Conservation (phyloP, 2,888 invertebrate species). For the Brachypterus glaber region DNA sequence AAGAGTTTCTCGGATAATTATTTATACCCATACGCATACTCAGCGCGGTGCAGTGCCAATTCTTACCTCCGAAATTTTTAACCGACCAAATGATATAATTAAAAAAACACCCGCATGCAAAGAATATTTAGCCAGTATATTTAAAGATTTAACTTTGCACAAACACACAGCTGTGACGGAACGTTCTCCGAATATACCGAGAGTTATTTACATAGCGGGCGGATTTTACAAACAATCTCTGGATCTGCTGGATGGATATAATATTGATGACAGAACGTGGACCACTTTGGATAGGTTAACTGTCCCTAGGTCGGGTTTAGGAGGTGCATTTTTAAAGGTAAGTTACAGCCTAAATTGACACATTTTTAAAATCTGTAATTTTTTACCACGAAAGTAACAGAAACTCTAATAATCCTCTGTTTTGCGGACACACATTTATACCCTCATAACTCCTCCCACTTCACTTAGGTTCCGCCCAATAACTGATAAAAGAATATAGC, state of each 20-base stretch:
- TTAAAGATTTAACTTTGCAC: conserved; percentile 82
- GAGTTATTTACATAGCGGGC: conserved; percentile 85
- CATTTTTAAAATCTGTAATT: too few relatives aligned
- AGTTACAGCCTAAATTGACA: too few relatives aligned
- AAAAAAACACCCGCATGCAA: conserved; percentile 81
- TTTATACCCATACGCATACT: too few relatives aligned
- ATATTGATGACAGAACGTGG: conserved; percentile 81
- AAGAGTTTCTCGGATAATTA: too few relatives aligned
- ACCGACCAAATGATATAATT: conserved; percentile 82
- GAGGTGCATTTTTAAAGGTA: conserved; percentile 74
- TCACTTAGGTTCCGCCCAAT: too few relatives aligned
- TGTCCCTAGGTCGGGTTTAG: conserved; percentile 78
- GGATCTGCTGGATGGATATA: conserved; percentile 80
- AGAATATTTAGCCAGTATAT: conserved; percentile 82
- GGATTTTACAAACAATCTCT: conserved; percentile 82
- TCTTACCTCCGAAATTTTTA: conserved; percentile 81
- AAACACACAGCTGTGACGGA: conserved; percentile 78
- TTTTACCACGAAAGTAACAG: too few relatives aligned
- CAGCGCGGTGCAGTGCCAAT: conserved; percentile 83
- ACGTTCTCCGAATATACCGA: conserved; percentile 76
- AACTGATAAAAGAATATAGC: too few relatives aligned
- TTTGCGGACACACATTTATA: too few relatives aligned
- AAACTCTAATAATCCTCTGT: too few relatives aligned
- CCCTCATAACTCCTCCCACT: too few relatives aligned
- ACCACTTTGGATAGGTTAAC: conserved; percentile 70